Evolutionary conservation across 2,888 invertebrate genomes (phyloP).

Genomic region (Pristionchus mayeri): DNA sequence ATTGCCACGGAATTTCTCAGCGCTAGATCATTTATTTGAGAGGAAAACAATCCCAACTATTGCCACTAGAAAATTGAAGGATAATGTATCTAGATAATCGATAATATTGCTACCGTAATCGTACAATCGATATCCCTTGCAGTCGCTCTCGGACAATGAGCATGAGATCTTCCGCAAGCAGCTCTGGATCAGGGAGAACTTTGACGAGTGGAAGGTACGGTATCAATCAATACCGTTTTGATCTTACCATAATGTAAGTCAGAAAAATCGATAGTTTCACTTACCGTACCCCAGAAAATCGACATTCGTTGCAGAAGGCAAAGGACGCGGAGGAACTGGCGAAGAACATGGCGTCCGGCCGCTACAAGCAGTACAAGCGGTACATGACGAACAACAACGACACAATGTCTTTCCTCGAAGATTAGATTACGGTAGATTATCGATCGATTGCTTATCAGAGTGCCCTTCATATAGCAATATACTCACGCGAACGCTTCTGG

Average conservation of each 20-base stretch:
- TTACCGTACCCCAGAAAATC: too few species aligned
- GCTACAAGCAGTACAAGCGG: conserved; percentile 90
- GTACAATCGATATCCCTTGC: too few species aligned
- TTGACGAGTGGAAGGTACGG: conserved; percentile 85
- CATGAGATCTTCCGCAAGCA: conserved; percentile 85
- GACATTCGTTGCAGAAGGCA: conserved; percentile 76
- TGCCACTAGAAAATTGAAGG: too few species aligned
- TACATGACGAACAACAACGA: conserved; percentile 92
- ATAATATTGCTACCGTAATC: too few species aligned
- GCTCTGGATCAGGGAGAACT: conserved; percentile 89
- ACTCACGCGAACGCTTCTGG: neutral
- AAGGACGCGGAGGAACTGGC: conserved; percentile 90
- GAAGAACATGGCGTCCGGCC: conserved; percentile 88
- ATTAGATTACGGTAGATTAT: conserved; percentile 55
- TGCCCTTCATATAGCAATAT: neutral
- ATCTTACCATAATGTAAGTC: too few species aligned
- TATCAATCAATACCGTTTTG: too few species aligned
- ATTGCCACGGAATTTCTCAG: too few species aligned
- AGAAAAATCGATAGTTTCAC: too few species aligned
- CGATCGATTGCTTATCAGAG: neutral
- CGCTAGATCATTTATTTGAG: too few species aligned
- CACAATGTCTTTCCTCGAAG: conserved; percentile 87
- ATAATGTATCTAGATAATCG: neutral
- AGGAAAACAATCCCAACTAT: too few species aligned
- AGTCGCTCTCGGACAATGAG: conserved; percentile 84